Evolutionary conservation across 2,113 vertebrate species (phyloP).

Genomic region (Illadopsis cleaveri): DNA sequence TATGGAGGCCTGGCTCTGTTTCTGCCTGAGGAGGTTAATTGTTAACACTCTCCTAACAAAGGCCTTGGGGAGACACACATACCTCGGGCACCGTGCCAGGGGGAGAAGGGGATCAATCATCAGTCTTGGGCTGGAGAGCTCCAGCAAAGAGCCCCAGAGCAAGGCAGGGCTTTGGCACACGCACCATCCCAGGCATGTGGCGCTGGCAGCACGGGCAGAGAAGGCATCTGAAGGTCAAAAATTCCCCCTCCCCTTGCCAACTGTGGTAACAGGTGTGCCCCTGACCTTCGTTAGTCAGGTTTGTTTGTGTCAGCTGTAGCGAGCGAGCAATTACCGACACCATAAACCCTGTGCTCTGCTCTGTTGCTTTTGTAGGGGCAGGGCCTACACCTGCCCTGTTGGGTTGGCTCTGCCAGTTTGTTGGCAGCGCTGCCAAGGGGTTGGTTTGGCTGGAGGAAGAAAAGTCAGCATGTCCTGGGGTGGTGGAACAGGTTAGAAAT

Average conservation of each 20-base stretch:
- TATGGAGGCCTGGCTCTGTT: not conserved
- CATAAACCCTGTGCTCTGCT: not conserved
- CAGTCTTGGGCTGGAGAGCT: not conserved
- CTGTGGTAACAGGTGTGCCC: not conserved
- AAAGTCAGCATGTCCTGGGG: rapidly evolving
- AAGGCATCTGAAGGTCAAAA: slow-evolving; percentile 32
- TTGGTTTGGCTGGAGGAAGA: not conserved
- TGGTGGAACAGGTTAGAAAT: not conserved
- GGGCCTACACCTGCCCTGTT: not conserved
- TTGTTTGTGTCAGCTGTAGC: not conserved
- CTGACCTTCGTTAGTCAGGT: not conserved
- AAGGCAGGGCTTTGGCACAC: not conserved
- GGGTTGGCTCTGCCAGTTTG: not conserved
- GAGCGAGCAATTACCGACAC: not conserved
- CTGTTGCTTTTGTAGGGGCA: rapidly evolving
- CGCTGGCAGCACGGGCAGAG: not conserved
- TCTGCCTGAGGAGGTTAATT: slow-evolving; percentile 52
- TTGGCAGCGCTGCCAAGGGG: not conserved
- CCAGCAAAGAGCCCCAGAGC: not conserved
- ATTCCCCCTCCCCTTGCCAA: not conserved
- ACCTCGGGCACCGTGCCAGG: not conserved
- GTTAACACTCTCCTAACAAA: slow-evolving; percentile 49
- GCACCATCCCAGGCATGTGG: not conserved
- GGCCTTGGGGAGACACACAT: not conserved
- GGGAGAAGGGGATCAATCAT: not conserved